Percentiles rank a stretch among this genome's conserved stretches.
phyloP scores from a whole-genome alignment of 2,888 invertebrate species.

The Tenodera sinensis region DNA sequence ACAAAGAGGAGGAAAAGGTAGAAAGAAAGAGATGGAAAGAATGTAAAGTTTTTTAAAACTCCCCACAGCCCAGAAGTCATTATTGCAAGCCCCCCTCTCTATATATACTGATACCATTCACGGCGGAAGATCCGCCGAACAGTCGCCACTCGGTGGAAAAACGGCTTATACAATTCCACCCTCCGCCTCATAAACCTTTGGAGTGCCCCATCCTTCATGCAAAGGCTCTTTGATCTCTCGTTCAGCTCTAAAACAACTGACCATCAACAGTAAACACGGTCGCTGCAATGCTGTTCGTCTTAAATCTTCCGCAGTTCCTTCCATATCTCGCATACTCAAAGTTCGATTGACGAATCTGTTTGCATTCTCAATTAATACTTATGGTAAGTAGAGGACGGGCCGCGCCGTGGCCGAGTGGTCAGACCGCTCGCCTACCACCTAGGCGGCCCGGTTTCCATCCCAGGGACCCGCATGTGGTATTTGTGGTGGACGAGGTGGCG shows the following conservation, averaged over 20 bases:
- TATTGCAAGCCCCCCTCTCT: slow-evolving; percentile 24
- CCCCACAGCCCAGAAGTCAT: slow-evolving; percentile 30
- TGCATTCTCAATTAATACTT: too few relatives aligned
- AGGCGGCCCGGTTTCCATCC: too few relatives aligned
- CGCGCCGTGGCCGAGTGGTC: too few relatives aligned
- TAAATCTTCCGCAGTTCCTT: too few relatives aligned
- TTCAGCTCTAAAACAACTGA: neutral
- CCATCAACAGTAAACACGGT: neutral
- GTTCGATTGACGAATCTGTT: too few relatives aligned
- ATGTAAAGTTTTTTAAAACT: slow-evolving; percentile 27
- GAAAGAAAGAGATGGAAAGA: slow-evolving; percentile 12
- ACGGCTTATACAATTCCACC: neutral
- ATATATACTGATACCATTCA: slow-evolving; percentile 13
- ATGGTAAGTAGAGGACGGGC: too few relatives aligned
- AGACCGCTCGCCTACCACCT: too few relatives aligned
- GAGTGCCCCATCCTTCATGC: neutral
- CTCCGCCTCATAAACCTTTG: neutral
- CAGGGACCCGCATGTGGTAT: too few relatives aligned
- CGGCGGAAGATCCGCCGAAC: neutral
- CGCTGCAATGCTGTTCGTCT: too few relatives aligned
- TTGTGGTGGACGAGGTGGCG: too few relatives aligned
- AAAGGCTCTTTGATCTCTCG: neutral
- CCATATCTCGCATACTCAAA: too few relatives aligned
- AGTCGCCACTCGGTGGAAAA: neutral
- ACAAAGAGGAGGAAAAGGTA: neutral